Percentiles rank a stretch among this genome's conserved stretches.
phyloP scores from a whole-genome alignment of 2,113 vertebrate genomes.

The Sus scrofa region T2T-Sscrofa CM000813.6:113043501-113044000 shows the following conservation, averaged over 20 bases:
- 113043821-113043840: not conserved
- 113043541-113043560: not conserved
- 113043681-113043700: too few relatives aligned
- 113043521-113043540: not conserved
- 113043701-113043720: too few relatives aligned
- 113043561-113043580: not conserved
- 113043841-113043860: not conserved
- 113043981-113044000: not conserved
- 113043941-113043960: not conserved
- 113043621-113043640: not conserved
- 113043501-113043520: not conserved
- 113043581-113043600: not conserved
- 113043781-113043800: too few relatives aligned
- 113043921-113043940: conserved; percentile 2
- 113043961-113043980: not conserved
- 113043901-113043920: not conserved
- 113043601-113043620: not conserved
- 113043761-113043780: too few relatives aligned
- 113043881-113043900: not conserved
- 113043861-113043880: conserved; percentile 23
- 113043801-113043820: not conserved
- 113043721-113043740: too few relatives aligned
- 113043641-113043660: not conserved
- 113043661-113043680: conserved; percentile 24
- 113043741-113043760: too few relatives aligned